Percentiles rank a stretch among this genome's conserved stretches.
These are phyloP conservation scores for Brachionus asplanchnoidis DNA, from an alignment of 1,140 invertebrate genomes.

Conservation along the genomic window DNA sequence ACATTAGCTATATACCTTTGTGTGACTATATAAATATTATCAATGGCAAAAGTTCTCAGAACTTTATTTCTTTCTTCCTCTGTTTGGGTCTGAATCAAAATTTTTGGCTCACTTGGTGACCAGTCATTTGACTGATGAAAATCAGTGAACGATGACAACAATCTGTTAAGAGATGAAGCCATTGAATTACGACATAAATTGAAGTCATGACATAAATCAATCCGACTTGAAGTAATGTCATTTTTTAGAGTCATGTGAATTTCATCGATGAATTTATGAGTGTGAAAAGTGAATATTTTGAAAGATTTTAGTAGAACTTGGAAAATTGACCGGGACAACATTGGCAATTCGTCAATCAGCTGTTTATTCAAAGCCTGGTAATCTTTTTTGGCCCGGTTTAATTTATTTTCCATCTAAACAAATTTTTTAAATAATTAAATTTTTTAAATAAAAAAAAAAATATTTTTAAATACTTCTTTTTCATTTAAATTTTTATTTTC, in stretches of 20 bases:
- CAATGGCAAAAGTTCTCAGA: background rate
- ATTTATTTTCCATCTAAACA: background rate
- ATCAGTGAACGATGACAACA: background rate
- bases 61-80: slow-evolving; percentile 8
- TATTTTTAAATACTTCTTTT: background rate
- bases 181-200: background rate
- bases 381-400: background rate
- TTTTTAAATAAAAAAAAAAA: background rate
- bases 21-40: slow-evolving; percentile 23
- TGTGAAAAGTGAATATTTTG: background rate
- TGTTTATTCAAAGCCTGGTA: slow-evolving; percentile 27
- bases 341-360: slow-evolving; percentile 28
- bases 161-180: background rate
- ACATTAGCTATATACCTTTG: slow-evolving; percentile 1
- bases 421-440: background rate
- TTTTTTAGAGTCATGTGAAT: background rate
- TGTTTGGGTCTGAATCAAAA: background rate
- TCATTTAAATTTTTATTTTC: background rate
- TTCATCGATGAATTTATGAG: background rate
- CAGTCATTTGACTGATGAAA: background rate
- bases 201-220: background rate
- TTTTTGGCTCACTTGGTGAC: background rate
- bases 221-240: background rate
- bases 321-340: background rate
- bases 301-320: background rate